Conservation (phyloP, 2,797 vertebrate genomes). For the Pantherophis vulpinus region DNA sequence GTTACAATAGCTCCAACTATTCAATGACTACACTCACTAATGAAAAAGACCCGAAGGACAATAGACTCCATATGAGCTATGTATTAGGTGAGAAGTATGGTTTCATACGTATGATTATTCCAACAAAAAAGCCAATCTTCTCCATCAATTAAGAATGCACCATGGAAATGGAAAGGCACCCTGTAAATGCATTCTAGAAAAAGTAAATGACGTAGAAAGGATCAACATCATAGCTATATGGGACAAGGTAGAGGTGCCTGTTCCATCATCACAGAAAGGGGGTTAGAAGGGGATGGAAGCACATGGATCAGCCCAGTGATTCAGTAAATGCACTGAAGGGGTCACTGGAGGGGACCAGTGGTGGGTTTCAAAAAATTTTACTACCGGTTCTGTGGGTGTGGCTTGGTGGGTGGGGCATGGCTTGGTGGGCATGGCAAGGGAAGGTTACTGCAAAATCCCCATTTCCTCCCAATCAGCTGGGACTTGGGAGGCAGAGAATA, state of each 20-base stretch:
- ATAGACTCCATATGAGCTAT: background rate
- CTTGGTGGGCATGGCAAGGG: no score
- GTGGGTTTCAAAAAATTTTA: no score
- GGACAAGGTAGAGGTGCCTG: background rate
- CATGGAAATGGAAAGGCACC: background rate
- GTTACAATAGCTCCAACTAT: constrained; percentile 24
- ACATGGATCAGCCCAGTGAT: background rate
- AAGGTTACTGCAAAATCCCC: no score
- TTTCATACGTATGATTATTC: background rate
- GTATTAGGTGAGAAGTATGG: background rate
- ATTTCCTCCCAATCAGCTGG: no score
- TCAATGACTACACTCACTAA: background rate
- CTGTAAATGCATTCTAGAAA: background rate
- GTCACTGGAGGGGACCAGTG: background rate
- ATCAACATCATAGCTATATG: no score
- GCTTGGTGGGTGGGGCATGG: no score
- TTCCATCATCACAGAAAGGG: background rate
- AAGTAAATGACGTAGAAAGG: background rate
- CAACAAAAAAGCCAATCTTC: background rate
- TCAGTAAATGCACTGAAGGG: background rate
- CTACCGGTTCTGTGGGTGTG: no score
- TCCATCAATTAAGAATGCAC: background rate
- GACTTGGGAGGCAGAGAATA: no score
- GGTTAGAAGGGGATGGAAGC: background rate
- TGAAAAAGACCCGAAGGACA: background rate